Evolutionary conservation across 2,113 vertebrate species (phyloP).

Genomic region (Brienomyrus longianalis): DNA sequence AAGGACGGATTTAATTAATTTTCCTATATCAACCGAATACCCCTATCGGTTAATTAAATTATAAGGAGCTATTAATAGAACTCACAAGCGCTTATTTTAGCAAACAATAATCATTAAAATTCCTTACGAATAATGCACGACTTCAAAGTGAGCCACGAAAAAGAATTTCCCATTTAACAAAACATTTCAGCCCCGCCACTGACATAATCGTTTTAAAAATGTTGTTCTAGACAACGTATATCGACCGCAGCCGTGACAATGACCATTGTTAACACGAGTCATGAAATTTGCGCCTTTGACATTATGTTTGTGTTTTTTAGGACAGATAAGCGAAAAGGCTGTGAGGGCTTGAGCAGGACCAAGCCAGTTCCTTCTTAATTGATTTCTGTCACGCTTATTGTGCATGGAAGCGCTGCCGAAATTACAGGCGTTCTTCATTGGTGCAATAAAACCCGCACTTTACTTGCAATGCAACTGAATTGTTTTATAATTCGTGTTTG

Average conservation of each 20-base stretch:
- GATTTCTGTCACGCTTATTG: not conserved
- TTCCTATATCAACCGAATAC: not conserved
- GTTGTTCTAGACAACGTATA: not conserved
- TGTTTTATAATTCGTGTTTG: not conserved
- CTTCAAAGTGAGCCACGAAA: not conserved
- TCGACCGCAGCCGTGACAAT: not conserved
- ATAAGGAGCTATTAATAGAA: not conserved
- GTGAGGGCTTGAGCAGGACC: not conserved
- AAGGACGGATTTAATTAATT: constrained; percentile 8
- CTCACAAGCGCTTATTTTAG: not conserved
- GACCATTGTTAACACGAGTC: not conserved
- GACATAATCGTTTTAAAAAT: not conserved
- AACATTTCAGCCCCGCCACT: not conserved
- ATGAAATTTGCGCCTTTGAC: not conserved
- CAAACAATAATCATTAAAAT: not conserved
- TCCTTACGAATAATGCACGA: not conserved
- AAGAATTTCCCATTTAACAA: not conserved
- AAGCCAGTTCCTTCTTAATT: not conserved
- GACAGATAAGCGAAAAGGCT: not conserved
- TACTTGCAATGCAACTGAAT: not conserved
- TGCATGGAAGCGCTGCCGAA: not conserved
- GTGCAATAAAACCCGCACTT: not conserved
- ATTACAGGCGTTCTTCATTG: not conserved
- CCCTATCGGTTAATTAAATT: not conserved
- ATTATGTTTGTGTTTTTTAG: not conserved